These are phyloP conservation scores for Aporrectodea caliginosa DNA, from an alignment of 1,140 invertebrate species.

Conservation along the genomic window DNA sequence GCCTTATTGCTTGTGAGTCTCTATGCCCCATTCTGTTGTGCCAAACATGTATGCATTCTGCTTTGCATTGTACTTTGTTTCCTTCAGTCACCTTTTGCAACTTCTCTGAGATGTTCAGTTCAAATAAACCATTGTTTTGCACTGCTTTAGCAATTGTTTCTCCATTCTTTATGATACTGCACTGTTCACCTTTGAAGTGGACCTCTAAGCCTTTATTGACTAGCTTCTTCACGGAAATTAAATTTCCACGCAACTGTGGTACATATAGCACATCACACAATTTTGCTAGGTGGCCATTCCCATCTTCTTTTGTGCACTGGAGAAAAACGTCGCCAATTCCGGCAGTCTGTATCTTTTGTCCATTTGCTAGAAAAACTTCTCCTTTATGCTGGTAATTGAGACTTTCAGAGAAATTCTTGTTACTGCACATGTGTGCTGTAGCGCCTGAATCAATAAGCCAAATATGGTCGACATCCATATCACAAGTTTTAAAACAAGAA, in stretches of 20 bases:
- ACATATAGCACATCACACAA: slow-evolving; percentile 26
- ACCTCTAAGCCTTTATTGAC: background rate
- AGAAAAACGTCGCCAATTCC: slow-evolving; percentile 10
- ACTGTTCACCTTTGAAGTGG: slow-evolving; percentile 6
- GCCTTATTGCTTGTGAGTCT: slow-evolving; percentile 17
- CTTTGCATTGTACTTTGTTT: no score
- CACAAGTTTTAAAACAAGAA: background rate
- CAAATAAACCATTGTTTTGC: slow-evolving; percentile 13
- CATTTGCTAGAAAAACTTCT: slow-evolving; percentile 2
- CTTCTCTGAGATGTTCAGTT: background rate
- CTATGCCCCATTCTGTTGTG: slow-evolving; percentile 32
- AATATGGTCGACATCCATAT: background rate
- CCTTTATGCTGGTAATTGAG: slow-evolving; percentile 4
- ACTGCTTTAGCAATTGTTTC: background rate
- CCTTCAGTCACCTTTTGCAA: background rate
- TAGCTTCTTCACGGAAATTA: slow-evolving; percentile 24
- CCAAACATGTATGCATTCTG: slow-evolving; percentile 18
- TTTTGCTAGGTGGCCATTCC: background rate
- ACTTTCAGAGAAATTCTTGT: background rate
- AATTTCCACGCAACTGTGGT: slow-evolving; percentile 22
- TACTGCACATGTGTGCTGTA: slow-evolving; percentile 13
- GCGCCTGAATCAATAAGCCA: slow-evolving; percentile 28
- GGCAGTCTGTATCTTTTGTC: background rate
- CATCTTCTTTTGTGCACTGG: background rate
- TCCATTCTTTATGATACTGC: slow-evolving; percentile 8